Conservation (phyloP, 2,113 vertebrate genomes). For the Delphinapterus leucas region DNA sequence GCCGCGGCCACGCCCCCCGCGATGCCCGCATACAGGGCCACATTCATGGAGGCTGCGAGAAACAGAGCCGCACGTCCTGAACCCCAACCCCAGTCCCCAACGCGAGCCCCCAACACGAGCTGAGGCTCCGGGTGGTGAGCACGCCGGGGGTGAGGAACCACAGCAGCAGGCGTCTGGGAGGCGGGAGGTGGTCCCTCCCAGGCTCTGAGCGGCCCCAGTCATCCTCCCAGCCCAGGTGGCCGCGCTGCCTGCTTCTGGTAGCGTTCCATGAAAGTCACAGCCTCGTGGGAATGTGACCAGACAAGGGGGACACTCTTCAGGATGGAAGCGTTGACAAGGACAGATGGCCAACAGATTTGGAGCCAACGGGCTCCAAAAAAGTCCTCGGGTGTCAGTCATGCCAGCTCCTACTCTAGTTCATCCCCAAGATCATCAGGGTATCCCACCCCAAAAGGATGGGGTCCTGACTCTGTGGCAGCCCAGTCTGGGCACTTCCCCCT, state of each 20-base stretch:
- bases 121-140: not conserved
- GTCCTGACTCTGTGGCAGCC: not conserved
- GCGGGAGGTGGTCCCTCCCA: not conserved
- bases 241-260: not conserved
- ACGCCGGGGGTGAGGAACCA: accelerated
- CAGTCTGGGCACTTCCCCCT: too few species aligned
- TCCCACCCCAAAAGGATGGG: not conserved
- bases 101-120: accelerated
- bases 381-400: not conserved
- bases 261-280: accelerated
- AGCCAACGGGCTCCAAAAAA: not conserved
- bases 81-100: accelerated
- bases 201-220: not conserved
- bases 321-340: not conserved
- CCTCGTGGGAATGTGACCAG: not conserved
- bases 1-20: constrained; percentile 84
- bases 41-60: constrained; percentile 87
- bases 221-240: not conserved
- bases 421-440: not conserved
- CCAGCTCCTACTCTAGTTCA: not conserved
- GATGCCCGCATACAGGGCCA: constrained; percentile 85
- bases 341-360: accelerated
- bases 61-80: not conserved
- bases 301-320: not conserved
- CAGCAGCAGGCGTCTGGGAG: not conserved